phyloP scores from a whole-genome alignment of 23 tunicate genomes.

The Corella eumyota region DNA sequence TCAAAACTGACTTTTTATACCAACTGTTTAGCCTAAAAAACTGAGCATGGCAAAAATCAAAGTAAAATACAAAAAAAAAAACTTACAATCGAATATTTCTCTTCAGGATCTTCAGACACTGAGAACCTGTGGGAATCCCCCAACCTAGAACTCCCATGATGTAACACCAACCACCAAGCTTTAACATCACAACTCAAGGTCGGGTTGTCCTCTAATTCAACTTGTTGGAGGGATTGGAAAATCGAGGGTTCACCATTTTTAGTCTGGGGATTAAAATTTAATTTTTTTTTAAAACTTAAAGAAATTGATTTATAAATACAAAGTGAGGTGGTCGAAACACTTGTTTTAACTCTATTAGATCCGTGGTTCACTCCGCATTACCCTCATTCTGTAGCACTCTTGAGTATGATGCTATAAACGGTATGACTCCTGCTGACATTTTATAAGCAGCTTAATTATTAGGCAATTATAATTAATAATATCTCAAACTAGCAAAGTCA shows the following conservation, averaged over 20 bases:
- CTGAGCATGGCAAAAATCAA: neutral
- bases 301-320: no score
- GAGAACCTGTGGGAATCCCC: conserved; percentile 77
- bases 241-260: neutral
- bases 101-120: conserved; percentile 54
- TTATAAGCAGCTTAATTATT: no score
- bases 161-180: conserved; percentile 74
- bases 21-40: neutral
- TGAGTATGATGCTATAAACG: no score
- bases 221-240: neutral
- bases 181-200: conserved; percentile 18
- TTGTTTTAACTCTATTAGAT: no score
- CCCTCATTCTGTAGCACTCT: no score
- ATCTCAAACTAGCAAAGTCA: no score
- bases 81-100: conserved; percentile 45
- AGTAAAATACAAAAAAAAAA: neutral
- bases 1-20: no score
- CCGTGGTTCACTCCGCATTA: no score
- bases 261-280: neutral
- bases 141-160: conserved; percentile 66
- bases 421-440: no score
- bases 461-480: no score
- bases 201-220: conserved; percentile 53
- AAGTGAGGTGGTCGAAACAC: no score
- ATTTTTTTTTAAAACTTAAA: neutral